Conservation (phyloP, 1,140 invertebrate species). For the Lepidurus arcticus region DNA sequence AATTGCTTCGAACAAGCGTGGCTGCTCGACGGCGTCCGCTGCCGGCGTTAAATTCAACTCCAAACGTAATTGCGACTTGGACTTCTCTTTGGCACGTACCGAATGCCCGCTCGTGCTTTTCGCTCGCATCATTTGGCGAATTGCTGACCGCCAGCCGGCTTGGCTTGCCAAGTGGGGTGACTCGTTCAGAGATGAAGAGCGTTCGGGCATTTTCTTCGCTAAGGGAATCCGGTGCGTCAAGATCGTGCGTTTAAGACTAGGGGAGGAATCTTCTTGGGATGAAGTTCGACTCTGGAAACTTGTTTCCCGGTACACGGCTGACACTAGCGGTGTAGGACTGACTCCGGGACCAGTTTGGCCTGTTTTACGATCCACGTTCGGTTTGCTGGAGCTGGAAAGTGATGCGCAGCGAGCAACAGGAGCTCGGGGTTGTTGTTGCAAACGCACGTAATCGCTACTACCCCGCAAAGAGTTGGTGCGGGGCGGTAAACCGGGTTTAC, state of each 20-base stretch:
- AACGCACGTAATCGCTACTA: neutral
- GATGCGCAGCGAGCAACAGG: neutral
- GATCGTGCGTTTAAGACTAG: neutral
- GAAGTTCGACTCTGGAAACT: constrained; percentile 7
- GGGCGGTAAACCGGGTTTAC: neutral
- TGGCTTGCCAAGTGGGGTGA: neutral
- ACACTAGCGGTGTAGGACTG: neutral
- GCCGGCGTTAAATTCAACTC: neutral
- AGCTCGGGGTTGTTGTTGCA: neutral
- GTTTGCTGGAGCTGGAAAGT: neutral
- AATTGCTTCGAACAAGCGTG: neutral
- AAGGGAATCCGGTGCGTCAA: neutral
- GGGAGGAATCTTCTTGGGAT: neutral
- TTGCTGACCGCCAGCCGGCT: constrained; percentile 28
- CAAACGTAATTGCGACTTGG: constrained; percentile 14
- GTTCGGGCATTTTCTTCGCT: constrained; percentile 27
- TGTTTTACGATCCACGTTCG: neutral
- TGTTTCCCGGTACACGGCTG: neutral
- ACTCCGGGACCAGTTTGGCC: neutral
- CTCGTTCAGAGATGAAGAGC: constrained; percentile 30
- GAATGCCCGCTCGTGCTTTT: constrained; percentile 32
- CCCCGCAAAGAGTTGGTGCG: constrained; percentile 11
- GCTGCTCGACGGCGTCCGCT: neutral
- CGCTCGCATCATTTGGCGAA: constrained; percentile 29
- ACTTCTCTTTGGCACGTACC: constrained; percentile 23